Conservation (phyloP, 1,140 invertebrate genomes). For the Laupala kohalensis region DNA sequence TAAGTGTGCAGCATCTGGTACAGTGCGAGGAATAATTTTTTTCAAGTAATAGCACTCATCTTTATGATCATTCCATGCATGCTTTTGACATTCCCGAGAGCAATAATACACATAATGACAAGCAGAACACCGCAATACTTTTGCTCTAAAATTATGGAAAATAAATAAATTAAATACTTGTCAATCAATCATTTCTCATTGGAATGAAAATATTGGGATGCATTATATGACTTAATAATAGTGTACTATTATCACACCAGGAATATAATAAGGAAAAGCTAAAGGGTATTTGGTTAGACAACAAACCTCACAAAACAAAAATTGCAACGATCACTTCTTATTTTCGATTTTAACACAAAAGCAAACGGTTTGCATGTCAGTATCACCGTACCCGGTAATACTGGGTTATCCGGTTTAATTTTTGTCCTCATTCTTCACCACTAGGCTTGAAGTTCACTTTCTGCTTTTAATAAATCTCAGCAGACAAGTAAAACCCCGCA, state of each 20-base stretch:
- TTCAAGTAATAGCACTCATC: slow-evolving; percentile 60
- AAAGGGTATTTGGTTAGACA: background rate
- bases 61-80: slow-evolving; percentile 63
- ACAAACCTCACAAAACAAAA: slow-evolving; percentile 44
- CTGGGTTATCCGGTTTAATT: background rate
- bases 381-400: slow-evolving; percentile 34
- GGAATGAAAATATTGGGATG: background rate
- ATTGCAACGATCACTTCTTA: slow-evolving; percentile 41
- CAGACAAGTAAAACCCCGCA: background rate
- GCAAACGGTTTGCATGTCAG: slow-evolving; percentile 44
- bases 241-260: background rate
- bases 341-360: slow-evolving; percentile 40
- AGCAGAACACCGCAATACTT: slow-evolving; percentile 62
- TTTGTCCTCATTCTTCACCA: slow-evolving; percentile 3
- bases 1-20: slow-evolving; percentile 60
- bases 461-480: background rate
- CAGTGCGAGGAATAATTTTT: slow-evolving; percentile 42
- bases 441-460: background rate
- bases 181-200: background rate
- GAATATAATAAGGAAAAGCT: background rate
- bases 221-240: background rate
- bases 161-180: slow-evolving; percentile 7
- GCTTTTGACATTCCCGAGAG: slow-evolving; percentile 53
- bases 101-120: slow-evolving; percentile 73
- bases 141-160: slow-evolving; percentile 33